Evolutionary conservation across 2,888 invertebrate genomes (phyloP), one percentile per base, ranked within the genome.

Genomic region (Leptura quadrifasciata): DNA sequence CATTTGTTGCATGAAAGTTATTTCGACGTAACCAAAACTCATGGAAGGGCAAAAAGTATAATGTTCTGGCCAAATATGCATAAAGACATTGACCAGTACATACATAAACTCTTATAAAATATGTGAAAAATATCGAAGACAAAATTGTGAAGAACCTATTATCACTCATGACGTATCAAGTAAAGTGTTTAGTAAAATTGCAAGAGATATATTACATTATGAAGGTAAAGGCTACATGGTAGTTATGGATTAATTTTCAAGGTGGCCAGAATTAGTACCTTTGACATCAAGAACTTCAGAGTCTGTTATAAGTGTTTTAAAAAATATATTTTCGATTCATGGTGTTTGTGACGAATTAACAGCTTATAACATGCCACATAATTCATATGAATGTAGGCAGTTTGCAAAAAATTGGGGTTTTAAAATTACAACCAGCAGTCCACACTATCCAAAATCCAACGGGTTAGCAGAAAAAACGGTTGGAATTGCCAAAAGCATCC

Each of bases 401-500:
- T 82, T 82, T 79, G 70, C 75, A n/a, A 70, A 73, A 21, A 60
- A 79, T 4, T 81, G 74, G 75, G 69, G 75, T 69, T 79, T 81
- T 74, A 58, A 78, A 70, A 27, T 80, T 54, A 69, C 12, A 18
- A 74, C 72, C n/a, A 69, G 74, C 47, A 81, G 81, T 69, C 83
- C 81, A 24, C 47, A 71, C 31, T 80, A 80, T 47, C 81, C 80
- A 15, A 57, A 57, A 31, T 77, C 69, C 18, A 82, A 82, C 72
- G 79, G 79, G 6, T 67, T 79, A 55, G 79, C 78, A 10, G 79
- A 80, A 77, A 75, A 71, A 64, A 39, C 18, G 24, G 75, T 77
- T 8, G 27, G 27, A 27, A 75, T 60, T 8, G 69, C 70, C 20
- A 78, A 73, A 67, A 74, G 60, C 15, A 60, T 78, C 57, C 18